Evolutionary conservation across 2,113 vertebrate species (phyloP).

Genomic region (Myrmecophaga tridactyla): DNA sequence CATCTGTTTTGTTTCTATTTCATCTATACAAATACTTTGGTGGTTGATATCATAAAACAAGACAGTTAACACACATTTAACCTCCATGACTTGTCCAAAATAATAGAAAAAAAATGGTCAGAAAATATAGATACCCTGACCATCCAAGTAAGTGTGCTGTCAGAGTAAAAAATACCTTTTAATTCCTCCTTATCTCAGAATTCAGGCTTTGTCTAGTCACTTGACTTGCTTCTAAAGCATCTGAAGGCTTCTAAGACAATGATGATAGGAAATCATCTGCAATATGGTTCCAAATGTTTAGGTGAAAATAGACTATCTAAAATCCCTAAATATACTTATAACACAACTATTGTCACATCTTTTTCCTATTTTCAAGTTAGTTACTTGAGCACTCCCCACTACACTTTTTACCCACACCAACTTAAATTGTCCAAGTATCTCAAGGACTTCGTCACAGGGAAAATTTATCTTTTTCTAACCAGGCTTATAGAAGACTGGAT

Average conservation of each 20-base stretch:
- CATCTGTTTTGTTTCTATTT: conserved; percentile 8
- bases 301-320: not conserved
- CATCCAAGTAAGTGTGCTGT: not conserved
- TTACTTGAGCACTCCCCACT: not conserved
- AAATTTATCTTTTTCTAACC: not conserved
- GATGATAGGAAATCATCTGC: not conserved
- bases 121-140: not conserved
- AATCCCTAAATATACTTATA: not conserved
- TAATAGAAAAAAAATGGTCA: not conserved
- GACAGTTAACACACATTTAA: not conserved
- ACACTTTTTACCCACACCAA: not conserved
- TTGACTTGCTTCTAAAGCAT: not conserved
- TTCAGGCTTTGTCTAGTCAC: not conserved
- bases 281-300: not conserved
- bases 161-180: not conserved
- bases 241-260: not conserved
- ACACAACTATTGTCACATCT: not conserved
- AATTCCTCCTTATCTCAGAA: not conserved
- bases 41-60: not conserved
- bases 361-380: not conserved
- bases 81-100: not conserved
- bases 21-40: not conserved
- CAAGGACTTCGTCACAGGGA: not conserved
- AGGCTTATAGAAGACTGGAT: not conserved
- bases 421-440: not conserved